phyloP scores from a whole-genome alignment of 2,113 vertebrate species.

The Perca flavescens region DNA sequence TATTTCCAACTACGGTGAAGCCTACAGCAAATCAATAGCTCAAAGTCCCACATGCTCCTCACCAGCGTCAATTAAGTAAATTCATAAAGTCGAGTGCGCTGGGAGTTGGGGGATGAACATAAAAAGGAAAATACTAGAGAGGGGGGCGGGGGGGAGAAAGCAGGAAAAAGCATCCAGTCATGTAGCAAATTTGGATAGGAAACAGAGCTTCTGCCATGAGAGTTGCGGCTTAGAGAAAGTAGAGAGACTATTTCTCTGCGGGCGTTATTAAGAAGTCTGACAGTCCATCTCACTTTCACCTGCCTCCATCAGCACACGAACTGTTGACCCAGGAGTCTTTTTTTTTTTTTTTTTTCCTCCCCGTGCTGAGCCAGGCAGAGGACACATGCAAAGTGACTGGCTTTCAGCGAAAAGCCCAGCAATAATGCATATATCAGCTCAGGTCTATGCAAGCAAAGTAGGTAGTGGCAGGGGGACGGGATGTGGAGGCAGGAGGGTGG shows the following conservation, averaged over 20 bases:
- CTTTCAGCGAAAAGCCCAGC: constrained; percentile 66
- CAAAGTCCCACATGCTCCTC: constrained; percentile 72
- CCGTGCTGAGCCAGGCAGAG: constrained; percentile 75
- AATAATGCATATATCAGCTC: constrained; percentile 75
- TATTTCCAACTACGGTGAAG: constrained; percentile 76
- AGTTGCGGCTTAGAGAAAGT: constrained; percentile 35
- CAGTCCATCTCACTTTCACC: constrained; percentile 74
- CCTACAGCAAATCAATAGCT: constrained; percentile 81
- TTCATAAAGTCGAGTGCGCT: constrained; percentile 77
- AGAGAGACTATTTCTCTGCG: constrained; percentile 50
- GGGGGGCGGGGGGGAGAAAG: background rate
- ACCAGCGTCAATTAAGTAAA: constrained; percentile 80
- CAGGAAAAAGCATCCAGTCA: constrained; percentile 30
- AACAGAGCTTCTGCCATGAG: constrained; percentile 35
- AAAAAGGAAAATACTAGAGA: constrained; percentile 33
- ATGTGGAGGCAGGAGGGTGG: background rate
- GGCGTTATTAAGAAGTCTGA: constrained; percentile 73
- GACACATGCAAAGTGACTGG: constrained; percentile 80
- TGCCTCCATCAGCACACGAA: constrained; percentile 76
- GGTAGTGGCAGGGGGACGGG: constrained; percentile 24
- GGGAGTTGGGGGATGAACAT: constrained; percentile 39
- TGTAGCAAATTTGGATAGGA: constrained; percentile 50
- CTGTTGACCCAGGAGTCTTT: constrained; percentile 59
- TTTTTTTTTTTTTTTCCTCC: too few species aligned
- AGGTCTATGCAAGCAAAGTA: constrained; percentile 69